Evolutionary conservation across 2,797 vertebrate genomes (phyloP).

Genomic region (Columba guinea): DNA sequence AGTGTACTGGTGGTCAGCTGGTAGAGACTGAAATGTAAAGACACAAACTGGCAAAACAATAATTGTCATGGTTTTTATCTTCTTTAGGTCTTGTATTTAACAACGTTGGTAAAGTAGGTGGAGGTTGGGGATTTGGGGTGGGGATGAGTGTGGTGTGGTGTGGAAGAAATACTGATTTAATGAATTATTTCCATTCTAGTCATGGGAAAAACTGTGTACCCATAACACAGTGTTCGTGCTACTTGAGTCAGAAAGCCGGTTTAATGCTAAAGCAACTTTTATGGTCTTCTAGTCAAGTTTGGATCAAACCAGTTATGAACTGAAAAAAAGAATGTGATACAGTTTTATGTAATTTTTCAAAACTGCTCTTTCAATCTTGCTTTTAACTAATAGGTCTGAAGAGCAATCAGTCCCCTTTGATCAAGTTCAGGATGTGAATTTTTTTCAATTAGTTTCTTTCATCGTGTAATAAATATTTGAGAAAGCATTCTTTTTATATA

Average conservation of each 20-base stretch:
- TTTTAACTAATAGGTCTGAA: slow-evolving; percentile 42
- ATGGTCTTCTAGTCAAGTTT: background rate
- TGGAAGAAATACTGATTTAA: slow-evolving; percentile 39
- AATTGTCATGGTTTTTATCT: slow-evolving; percentile 13
- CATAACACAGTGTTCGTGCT: background rate
- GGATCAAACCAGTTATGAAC: background rate
- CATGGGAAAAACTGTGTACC: background rate
- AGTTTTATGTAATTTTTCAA: slow-evolving; percentile 38
- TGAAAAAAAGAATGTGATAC: background rate
- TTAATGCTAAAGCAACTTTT: slow-evolving; percentile 6
- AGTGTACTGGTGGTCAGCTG: background rate
- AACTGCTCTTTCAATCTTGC: slow-evolving; percentile 45
- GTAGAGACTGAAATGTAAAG: slow-evolving; percentile 27
- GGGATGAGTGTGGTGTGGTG: slow-evolving; percentile 32
- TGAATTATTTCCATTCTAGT: slow-evolving; percentile 40
- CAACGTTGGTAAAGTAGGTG: slow-evolving; percentile 33
- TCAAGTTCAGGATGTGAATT: slow-evolving; percentile 59
- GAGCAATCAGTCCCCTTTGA: slow-evolving; percentile 47
- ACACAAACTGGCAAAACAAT: background rate
- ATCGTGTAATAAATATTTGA: slow-evolving; percentile 64
- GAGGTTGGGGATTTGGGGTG: background rate
- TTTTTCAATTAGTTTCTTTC: slow-evolving; percentile 56
- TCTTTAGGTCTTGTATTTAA: slow-evolving; percentile 57
- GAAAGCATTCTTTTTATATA: slow-evolving; percentile 58
- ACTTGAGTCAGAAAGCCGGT: background rate